Percentiles rank a stretch among this genome's conserved stretches.
Evolutionary conservation across 2,888 invertebrate genomes (phyloP).

Genomic region (Diplolepis rosae): DNA sequence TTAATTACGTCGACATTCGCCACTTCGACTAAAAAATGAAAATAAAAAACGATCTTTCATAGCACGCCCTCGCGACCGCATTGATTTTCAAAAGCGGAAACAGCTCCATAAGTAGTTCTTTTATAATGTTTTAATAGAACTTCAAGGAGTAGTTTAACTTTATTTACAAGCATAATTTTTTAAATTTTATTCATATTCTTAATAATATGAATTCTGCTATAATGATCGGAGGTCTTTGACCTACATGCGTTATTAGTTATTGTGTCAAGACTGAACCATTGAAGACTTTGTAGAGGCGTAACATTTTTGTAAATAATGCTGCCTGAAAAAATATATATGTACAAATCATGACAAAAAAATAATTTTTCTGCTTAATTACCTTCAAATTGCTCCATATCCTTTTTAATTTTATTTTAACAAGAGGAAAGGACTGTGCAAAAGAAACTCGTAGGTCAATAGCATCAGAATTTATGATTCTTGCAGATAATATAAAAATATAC

Average conservation of each 20-base stretch:
- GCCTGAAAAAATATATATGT: conserved; percentile 64
- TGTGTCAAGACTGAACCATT: conserved; percentile 70
- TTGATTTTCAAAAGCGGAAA: conserved; percentile 7
- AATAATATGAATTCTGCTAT: conserved; percentile 31
- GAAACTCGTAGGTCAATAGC: not conserved
- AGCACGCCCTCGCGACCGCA: conserved; percentile 14
- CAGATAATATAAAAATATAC: conserved; percentile 30
- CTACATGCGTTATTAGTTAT: conserved; percentile 59
- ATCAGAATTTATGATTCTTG: conserved; percentile 26
- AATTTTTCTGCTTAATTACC: not conserved
- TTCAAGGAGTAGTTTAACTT: conserved; percentile 12
- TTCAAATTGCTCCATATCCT: too few species aligned
- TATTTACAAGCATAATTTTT: conserved; percentile 27
- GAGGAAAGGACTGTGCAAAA: not conserved
- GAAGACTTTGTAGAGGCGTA: conserved; percentile 67
- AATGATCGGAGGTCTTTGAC: conserved; percentile 50
- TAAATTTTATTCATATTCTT: conserved; percentile 17
- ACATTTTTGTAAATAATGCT: conserved; percentile 70
- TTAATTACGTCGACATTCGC: not conserved
- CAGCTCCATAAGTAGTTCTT: conserved; percentile 21
- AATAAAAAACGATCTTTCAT: not conserved
- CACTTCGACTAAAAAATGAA: not conserved
- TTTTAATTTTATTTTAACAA: not conserved
- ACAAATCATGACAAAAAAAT: conserved; percentile 59
- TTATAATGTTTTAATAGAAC: conserved; percentile 25